A percentile compares a stretch with the other conserved stretches of the same genome.
Evolutionary conservation across 2,888 invertebrate genomes (phyloP).

Genomic region (Latheticus oryzae): DNA sequence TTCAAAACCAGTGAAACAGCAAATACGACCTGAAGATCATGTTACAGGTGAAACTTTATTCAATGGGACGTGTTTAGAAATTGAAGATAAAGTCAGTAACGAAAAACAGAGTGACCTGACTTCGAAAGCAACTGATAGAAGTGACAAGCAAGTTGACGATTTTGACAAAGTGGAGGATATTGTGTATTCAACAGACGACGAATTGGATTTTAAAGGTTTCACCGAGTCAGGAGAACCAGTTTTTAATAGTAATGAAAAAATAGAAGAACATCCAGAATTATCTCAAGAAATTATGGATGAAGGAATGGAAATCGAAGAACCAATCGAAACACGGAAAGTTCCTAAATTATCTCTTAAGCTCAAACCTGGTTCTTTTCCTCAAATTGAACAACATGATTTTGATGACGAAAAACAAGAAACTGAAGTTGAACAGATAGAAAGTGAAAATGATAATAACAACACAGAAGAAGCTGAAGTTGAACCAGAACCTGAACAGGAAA

Average conservation of each 20-base stretch:
- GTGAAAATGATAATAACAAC: constrained; percentile 59
- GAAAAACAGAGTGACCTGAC: background rate
- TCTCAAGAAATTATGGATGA: constrained; percentile 38
- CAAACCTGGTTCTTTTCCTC: constrained; percentile 56
- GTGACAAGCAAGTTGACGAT: constrained; percentile 23
- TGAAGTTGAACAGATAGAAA: constrained; percentile 65
- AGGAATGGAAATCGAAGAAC: constrained; percentile 41
- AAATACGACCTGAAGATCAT: constrained; percentile 57
- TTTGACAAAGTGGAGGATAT: constrained; percentile 18
- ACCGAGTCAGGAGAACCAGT: constrained; percentile 26
- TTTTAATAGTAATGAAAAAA: constrained; percentile 11
- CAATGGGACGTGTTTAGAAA: constrained; percentile 10
- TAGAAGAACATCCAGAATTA: constrained; percentile 9
- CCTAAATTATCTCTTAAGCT: constrained; percentile 77
- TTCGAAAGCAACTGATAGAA: constrained; percentile 18
- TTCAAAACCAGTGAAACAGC: constrained; percentile 46
- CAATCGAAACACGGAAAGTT: constrained; percentile 65
- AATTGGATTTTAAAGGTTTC: constrained; percentile 37
- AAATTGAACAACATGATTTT: constrained; percentile 66
- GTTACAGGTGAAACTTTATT: constrained; percentile 53
- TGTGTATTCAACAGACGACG: constrained; percentile 37
- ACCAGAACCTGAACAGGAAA: background rate
- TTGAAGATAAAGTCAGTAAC: background rate
- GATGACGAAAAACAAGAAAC: constrained; percentile 72
- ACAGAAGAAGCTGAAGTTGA: constrained; percentile 43